Evolutionary conservation across 2,888 invertebrate genomes (phyloP).

Genomic region (Drosophila rubida): DNA sequence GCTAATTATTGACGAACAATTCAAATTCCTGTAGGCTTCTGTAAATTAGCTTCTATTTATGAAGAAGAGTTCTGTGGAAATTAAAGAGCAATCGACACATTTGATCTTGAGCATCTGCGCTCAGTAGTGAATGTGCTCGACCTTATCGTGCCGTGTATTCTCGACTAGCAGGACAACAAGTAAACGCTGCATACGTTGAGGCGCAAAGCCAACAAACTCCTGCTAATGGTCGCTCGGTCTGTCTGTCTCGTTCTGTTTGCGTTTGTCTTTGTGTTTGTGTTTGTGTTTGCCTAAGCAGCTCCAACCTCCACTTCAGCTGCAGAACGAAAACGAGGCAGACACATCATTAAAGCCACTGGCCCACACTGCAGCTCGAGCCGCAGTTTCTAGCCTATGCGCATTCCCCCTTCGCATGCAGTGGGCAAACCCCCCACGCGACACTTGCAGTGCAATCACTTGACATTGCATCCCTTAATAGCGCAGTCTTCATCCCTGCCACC

Average conservation of each 20-base stretch:
- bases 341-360: slow-evolving; percentile 58
- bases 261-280: slow-evolving; percentile 9
- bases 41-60: too few species aligned
- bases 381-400: neutral
- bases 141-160: too few species aligned
- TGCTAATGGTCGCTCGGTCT: slow-evolving; percentile 14
- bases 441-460: slow-evolving; percentile 65
- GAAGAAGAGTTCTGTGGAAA: too few species aligned
- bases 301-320: neutral
- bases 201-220: slow-evolving; percentile 52
- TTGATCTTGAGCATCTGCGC: too few species aligned
- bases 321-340: slow-evolving; percentile 3
- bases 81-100: too few species aligned
- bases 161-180: too few species aligned
- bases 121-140: slow-evolving; percentile 63
- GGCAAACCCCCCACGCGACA: slow-evolving; percentile 68
- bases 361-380: neutral
- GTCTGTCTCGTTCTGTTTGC: neutral
- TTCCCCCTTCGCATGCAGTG: neutral
- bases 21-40: too few species aligned
- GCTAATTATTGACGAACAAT: too few species aligned
- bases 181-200: slow-evolving; percentile 54
- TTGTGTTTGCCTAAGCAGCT: slow-evolving; percentile 69
- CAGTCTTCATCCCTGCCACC: neutral
- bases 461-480: slow-evolving; percentile 72